Percentiles rank a stretch among this genome's conserved stretches.
These are phyloP conservation scores for Phylloscopus trochiloides DNA, from an alignment of 2,113 vertebrate species.

Conservation along the genomic window DNA sequence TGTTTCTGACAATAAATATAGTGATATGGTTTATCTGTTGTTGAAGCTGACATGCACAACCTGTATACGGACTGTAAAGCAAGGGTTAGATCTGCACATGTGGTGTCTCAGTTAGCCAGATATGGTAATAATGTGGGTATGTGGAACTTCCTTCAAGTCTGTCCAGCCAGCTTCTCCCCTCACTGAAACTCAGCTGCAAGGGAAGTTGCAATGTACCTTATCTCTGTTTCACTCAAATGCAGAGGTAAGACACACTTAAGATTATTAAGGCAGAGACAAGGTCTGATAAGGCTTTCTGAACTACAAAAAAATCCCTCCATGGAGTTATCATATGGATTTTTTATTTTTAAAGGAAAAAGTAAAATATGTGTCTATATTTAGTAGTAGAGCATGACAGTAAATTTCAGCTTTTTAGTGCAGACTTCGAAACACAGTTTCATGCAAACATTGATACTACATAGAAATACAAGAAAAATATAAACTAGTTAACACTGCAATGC, in stretches of 20 bases:
- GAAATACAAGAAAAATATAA: not conserved
- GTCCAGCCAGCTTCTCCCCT: not conserved
- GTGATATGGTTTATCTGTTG: not conserved
- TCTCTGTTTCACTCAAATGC: not conserved
- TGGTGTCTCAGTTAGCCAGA: not conserved
- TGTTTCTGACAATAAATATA: not conserved
- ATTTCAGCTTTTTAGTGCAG: not conserved
- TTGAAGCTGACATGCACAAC: not conserved
- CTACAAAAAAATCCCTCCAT: accelerated
- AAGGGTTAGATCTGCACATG: not conserved
- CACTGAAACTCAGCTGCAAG: not conserved
- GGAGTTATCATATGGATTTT: not conserved
- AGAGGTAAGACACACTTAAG: not conserved
- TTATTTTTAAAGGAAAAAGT: not conserved
- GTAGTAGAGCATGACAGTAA: not conserved
- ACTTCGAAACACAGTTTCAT: accelerated
- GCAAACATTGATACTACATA: not conserved
- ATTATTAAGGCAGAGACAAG: not conserved
- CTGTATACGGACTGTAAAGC: not conserved
- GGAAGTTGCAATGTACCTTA: not conserved
- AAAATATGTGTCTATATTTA: not conserved
- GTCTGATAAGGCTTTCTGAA: not conserved
- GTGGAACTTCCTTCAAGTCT: not conserved
- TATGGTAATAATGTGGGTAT: not conserved
- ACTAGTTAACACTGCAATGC: not conserved